These are phyloP conservation scores for Neomicropteryx cornuta DNA, from an alignment of 1,140 invertebrate genomes.

Conservation along the genomic window DNA sequence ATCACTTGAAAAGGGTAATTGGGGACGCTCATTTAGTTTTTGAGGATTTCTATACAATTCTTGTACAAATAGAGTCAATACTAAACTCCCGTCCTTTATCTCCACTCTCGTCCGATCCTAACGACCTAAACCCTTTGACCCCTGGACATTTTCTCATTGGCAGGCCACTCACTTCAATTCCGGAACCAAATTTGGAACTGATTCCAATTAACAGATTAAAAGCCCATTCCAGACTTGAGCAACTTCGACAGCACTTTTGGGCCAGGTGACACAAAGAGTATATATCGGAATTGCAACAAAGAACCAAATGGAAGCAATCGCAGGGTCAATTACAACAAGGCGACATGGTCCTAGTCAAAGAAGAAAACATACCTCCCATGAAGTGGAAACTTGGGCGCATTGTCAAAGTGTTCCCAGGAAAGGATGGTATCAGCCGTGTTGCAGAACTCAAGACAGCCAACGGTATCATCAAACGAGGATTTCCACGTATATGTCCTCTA, in stretches of 20 bases:
- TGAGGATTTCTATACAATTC: constrained; percentile 13
- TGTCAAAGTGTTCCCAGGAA: constrained; percentile 8
- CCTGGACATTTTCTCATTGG: constrained; percentile 30
- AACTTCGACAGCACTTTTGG: constrained; percentile 19
- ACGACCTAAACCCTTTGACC: constrained; percentile 18
- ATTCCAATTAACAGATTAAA: constrained; percentile 1
- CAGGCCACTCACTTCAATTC: constrained; percentile 12
- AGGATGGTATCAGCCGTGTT: constrained; percentile 14
- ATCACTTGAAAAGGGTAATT: constrained; percentile 16
- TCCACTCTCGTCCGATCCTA: constrained; percentile 15
- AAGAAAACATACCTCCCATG: constrained; percentile 21
- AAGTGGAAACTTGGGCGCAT: constrained; percentile 20
- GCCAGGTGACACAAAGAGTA: constrained; percentile 18
- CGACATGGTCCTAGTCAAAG: constrained; percentile 23
- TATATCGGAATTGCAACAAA: constrained; percentile 15
- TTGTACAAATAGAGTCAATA: constrained; percentile 14
- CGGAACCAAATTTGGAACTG: constrained; percentile 7
- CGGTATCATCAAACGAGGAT: no score
- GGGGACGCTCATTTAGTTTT: constrained; percentile 13
- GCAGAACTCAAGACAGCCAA: constrained; percentile 11
- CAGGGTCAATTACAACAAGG: constrained; percentile 15
- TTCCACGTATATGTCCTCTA: no score
- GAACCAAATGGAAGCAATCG: constrained; percentile 18
- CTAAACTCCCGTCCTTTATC: constrained; percentile 21
- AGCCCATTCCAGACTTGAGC: constrained; percentile 4